A percentile compares a stretch with the other conserved stretches of the same genome.
These are phyloP conservation scores for Gastrophryne carolinensis DNA, from an alignment of 2,797 vertebrate genomes.

Conservation along the genomic window DNA sequence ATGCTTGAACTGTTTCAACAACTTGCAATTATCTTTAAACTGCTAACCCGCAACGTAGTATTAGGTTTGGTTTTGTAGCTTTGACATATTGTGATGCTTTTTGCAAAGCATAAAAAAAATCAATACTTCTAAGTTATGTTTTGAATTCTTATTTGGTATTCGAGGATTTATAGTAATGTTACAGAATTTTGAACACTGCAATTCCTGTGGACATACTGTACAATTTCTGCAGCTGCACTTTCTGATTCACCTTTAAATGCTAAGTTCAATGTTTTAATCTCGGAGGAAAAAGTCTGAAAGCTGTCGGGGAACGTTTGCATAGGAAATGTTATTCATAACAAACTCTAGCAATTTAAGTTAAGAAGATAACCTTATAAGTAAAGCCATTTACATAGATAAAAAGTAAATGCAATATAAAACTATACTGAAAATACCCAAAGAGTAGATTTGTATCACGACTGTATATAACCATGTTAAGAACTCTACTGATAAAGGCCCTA, in stretches of 20 bases:
- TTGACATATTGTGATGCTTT: background rate
- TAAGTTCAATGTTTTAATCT: constrained; percentile 19
- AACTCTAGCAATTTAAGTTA: background rate
- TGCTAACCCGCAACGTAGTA: constrained; percentile 9
- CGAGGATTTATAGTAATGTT: background rate
- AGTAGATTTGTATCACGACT: too few relatives aligned
- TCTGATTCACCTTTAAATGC: constrained; percentile 13
- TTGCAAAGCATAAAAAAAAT: background rate
- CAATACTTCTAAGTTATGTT: background rate
- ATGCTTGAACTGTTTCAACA: constrained; percentile 17
- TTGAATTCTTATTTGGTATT: background rate
- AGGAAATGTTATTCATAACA: constrained; percentile 2
- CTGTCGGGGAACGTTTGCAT: background rate
- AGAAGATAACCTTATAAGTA: constrained; percentile 4
- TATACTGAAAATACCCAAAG: background rate
- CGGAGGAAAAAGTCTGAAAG: background rate
- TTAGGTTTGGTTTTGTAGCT: background rate
- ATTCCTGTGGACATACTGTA: background rate
- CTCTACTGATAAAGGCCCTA: too few relatives aligned
- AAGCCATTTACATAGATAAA: background rate
- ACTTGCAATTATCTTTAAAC: constrained; percentile 31
- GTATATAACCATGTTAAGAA: too few relatives aligned
- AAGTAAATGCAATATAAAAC: background rate
- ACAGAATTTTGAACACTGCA: background rate
- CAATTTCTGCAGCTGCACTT: constrained; percentile 16